phyloP scores from a whole-genome alignment of 2,113 vertebrate species.

The Oryzias javanicus region DNA sequence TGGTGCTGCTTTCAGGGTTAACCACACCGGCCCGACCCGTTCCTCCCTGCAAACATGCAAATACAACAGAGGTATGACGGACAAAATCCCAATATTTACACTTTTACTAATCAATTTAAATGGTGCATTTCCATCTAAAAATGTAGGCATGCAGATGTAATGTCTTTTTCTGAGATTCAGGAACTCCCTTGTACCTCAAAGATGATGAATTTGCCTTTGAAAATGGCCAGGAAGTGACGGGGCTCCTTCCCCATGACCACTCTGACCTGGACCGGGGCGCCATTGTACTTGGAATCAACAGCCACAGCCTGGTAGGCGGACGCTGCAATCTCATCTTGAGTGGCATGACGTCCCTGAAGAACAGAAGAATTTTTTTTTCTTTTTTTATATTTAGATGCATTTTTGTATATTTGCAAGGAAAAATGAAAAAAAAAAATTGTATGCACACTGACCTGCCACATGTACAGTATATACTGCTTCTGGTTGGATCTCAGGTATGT shows the following conservation, averaged over 20 bases:
- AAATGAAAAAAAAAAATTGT: no score
- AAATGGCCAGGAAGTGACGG: conserved; percentile 87
- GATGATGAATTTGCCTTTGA: conserved; percentile 85
- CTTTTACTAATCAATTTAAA: no score
- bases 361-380: no score
- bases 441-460: conserved; percentile 84
- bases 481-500: conserved; percentile 78
- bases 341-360: conserved; percentile 84
- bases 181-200: conserved; percentile 77
- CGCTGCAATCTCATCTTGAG: conserved; percentile 84
- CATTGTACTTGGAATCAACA: conserved; percentile 81
- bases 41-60: conserved; percentile 74
- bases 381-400: no score
- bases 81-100: no score
- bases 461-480: conserved; percentile 85
- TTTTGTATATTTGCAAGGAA: no score
- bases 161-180: not conserved
- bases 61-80: not conserved
- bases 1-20: conserved; percentile 43
- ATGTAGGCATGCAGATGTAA: no score
- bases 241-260: conserved; percentile 92
- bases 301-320: conserved; percentile 85
- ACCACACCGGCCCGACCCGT: conserved; percentile 74
- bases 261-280: conserved; percentile 85
- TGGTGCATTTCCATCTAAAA: not conserved